Base-by-base conservation (phyloP, 2,113 vertebrate species). In the Sapayoa aenigma region DNA sequence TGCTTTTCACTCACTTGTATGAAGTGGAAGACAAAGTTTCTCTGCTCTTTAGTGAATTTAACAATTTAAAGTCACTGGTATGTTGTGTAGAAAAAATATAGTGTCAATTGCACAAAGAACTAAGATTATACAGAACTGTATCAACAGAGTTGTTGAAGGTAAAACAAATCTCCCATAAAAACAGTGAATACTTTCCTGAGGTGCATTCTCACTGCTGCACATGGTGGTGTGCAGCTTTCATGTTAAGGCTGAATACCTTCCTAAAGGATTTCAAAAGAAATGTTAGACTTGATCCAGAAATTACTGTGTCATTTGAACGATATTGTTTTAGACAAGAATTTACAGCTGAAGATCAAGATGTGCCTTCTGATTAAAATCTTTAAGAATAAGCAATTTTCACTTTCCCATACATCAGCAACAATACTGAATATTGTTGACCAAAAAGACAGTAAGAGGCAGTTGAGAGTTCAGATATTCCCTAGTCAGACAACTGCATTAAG, bases 241-340 rank as follows among this genome's bases (percentile, higher is more conserved):
- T 50, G 27, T 76, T 49, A 90, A 65, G 65, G n/a, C 4, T 78
- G 58, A 91, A 68, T 66, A 73, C 11, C 35, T 89, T 91, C 46
- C 31, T 46, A 83, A 73, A 90, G 55, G 47, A 76, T 88, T 95
- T 78, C 41, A 73, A 82, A 81, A 76, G 13, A 83, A 79, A 31
- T 22, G 44, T 65, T 85, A 85, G 31, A 49, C 69, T 76, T 96
- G 78, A 93, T 83, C 30, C 39, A 75, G 52, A 87, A 94, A 93
- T 84, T 94, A 33, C 62, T 65, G 24, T 53, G 77, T 71, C 85
- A 73, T 68, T 37, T 37, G n/a, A 83, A 27, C 67, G 50, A 75
- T 24, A 62, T 16, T 81, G 33, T 65, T 89, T 91, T 84, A 78
- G 58, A 63, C 9, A 24, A 87, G 60, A 93, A 91, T 67, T 75